A percentile compares a stretch with the other conserved stretches of the same genome.
These are phyloP conservation scores for Eilema caniola DNA, from an alignment of 2,888 invertebrate genomes.

Conservation along the genomic window DNA sequence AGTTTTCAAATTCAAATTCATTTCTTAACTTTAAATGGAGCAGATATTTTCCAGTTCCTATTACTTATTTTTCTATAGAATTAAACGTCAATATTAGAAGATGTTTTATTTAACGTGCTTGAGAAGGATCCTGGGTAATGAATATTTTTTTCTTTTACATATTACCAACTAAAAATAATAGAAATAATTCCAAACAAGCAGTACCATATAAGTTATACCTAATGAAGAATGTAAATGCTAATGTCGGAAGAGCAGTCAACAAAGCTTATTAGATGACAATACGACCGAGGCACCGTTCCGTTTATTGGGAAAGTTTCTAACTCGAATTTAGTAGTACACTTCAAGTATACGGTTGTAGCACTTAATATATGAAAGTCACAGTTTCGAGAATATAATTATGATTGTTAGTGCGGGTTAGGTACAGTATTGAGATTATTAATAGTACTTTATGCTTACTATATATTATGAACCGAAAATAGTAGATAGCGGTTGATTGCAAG, in stretches of 20 bases:
- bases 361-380: constrained; percentile 45
- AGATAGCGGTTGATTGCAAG: not conserved
- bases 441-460: not conserved
- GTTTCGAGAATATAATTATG: not conserved
- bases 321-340: constrained; percentile 43
- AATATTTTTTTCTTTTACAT: too few relatives aligned
- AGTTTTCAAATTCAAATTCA: too few relatives aligned
- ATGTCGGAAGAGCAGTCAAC: constrained; percentile 17
- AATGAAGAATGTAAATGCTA: not conserved
- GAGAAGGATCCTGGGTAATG: too few relatives aligned
- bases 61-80: too few relatives aligned
- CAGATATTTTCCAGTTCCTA: too few relatives aligned
- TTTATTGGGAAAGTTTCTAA: constrained; percentile 47
- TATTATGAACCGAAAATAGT: not conserved
- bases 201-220: not conserved
- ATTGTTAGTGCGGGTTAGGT: not conserved
- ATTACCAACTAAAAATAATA: not conserved
- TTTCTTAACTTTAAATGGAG: too few relatives aligned
- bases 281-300: constrained; percentile 20
- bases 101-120: too few relatives aligned
- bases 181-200: not conserved
- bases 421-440: not conserved
- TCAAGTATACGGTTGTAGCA: constrained; percentile 33
- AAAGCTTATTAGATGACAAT: constrained; percentile 27
- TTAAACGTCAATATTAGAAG: too few relatives aligned